These are phyloP conservation scores for Lagocephalus sceleratus DNA, from an alignment of 2,797 vertebrate species.

Conservation along the genomic window DNA sequence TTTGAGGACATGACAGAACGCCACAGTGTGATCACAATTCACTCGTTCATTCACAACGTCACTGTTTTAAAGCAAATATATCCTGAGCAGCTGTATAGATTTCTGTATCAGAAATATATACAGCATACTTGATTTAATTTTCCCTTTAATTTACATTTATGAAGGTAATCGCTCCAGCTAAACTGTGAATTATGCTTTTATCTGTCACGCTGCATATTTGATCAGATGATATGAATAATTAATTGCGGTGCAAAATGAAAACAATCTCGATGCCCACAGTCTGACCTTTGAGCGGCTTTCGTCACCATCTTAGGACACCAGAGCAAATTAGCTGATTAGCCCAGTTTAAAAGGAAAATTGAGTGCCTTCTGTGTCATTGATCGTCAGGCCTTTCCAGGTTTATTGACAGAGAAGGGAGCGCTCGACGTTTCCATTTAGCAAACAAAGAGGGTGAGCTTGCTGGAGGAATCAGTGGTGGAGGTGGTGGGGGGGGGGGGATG, in stretches of 20 bases:
- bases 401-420: constrained; percentile 42
- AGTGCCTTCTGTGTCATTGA: constrained; percentile 66
- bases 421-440: constrained; percentile 28
- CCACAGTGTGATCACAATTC: no score
- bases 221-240: no score
- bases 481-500: background rate
- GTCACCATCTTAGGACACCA: constrained; percentile 35
- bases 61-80: no score
- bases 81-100: no score
- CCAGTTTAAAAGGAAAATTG: constrained; percentile 61
- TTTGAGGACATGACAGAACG: no score
- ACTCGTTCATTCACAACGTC: no score
- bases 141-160: no score
- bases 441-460: constrained; percentile 41
- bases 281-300: constrained; percentile 32
- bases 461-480: constrained; percentile 13
- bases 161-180: no score
- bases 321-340: constrained; percentile 70
- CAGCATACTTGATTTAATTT: no score
- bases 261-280: constrained; percentile 35
- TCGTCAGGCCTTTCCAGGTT: constrained; percentile 48
- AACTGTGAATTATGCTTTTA: no score
- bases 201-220: no score
- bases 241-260: constrained; percentile 24
- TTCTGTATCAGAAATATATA: no score